A percentile compares a stretch with the other conserved stretches of the same genome.
Conservation (phyloP, 2,113 vertebrate genomes). For the Pipa parva region DNA sequence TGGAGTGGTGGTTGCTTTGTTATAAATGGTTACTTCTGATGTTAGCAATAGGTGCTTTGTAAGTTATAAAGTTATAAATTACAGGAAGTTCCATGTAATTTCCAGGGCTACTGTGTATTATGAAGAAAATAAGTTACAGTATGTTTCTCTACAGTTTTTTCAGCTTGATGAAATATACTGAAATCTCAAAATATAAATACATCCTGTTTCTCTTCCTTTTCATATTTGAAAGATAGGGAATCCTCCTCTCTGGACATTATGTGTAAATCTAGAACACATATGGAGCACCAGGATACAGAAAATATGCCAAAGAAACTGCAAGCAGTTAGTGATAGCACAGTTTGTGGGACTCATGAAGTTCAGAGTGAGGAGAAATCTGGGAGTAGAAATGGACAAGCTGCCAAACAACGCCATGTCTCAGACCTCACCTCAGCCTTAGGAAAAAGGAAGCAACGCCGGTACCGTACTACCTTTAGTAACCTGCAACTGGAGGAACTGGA, state of each 20-base stretch:
- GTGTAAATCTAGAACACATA: background rate
- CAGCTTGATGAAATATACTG: no score
- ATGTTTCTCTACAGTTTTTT: background rate
- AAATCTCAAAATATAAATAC: background rate
- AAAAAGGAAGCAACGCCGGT: constrained; percentile 51
- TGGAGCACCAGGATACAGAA: background rate
- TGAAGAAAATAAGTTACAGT: background rate
- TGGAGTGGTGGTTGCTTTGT: no score
- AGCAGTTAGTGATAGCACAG: background rate
- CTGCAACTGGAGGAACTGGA: constrained; percentile 65
- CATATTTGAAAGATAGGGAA: background rate
- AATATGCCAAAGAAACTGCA: background rate
- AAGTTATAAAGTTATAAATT: no score
- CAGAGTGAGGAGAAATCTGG: no score
- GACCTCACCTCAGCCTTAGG: background rate
- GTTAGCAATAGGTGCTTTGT: no score
- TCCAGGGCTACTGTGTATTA: no score
- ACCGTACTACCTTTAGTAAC: constrained; percentile 55
- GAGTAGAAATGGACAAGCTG: background rate
- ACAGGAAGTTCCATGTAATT: no score
- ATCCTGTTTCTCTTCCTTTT: background rate
- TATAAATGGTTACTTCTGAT: no score
- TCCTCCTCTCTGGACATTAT: background rate
- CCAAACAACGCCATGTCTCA: background rate
- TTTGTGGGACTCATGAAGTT: background rate